Base-by-base conservation (phyloP, 2,113 vertebrate species). In the Argyrosomus japonicus region DNA sequence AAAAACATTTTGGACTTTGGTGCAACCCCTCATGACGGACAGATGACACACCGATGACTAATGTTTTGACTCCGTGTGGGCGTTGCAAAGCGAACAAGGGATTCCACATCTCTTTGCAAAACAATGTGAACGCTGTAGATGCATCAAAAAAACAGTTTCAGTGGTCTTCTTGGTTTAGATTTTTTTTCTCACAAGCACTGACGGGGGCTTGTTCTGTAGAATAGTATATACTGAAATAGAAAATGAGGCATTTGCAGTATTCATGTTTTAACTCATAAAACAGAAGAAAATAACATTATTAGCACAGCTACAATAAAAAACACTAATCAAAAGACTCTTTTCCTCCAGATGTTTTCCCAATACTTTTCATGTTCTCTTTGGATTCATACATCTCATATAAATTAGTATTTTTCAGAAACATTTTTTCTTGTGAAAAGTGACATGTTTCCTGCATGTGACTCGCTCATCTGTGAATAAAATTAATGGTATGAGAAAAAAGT, bases 1-100 rank as follows among this genome's bases (percentile, higher is more conserved):
- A 60, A 64, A 53, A 12, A 60, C 45, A 29, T 57, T 69, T 83
- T 23, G 74, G 71, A 80, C 9, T 78, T 68, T 21, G 60, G 75
- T 77, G 65, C 56, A 65, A 79, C 78, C 81, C 83, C 61, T 79
- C 71, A 60, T 5, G 67, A 77, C 72, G 27, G 74, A 54, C 80
- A 88, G 61, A 79, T 82, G 48, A 73, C 77, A 80, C 29, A 75
- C 45, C 12, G 15, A 29, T 92, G 92, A 91, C 88, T 91, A 75
- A 89, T 88, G 78, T 77, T 92, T 79, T 78, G 54, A 82, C 67
- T 64, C 81, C 1, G 23, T 69, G 89, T 91, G 70, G 88, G 90
- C 17, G 70, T 43, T 56, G 76, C n/a, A 29, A 45, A 68, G 79
- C 17, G 71, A 83, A 29, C 36, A n/a, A 82, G 85, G 89, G 70